Evolutionary conservation across 2,113 vertebrate species (phyloP), one percentile per base, ranked within the genome.

Genomic region (Cyanoderma ruficeps): DNA sequence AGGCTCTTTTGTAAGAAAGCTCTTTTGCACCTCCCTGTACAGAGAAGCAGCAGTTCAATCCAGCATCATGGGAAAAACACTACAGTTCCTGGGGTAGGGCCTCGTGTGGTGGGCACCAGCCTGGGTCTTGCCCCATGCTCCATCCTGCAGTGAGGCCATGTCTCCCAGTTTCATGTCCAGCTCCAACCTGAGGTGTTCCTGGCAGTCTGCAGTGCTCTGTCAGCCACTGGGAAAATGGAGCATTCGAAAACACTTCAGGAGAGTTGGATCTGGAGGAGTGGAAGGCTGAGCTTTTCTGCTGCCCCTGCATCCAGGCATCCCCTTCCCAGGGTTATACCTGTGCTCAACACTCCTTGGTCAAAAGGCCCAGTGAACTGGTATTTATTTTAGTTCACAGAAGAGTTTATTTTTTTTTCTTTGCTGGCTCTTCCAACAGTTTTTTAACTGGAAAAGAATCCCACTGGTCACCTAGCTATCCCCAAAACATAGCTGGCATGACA

Each of bases 301-400:
- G 33, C 39, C 30, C 4, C 33, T 33, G 50, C 0, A 3, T 16
- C 5, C 0, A 0, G 24, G 16, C 24, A 15, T 37, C 33, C 33
- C 2, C 57, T 30, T 63, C 47, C 39, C 76, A 14, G 59, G 25
- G 6, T 52, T 61, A 7, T n/a, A n/a, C 12, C 33, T 57, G 18
- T 53, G 42, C 55, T 46, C 24, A 67, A 0, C 30, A 41, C 37
- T 72, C 33, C 53, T 33, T 35, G 39, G 24, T 41, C 39, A 68
- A 42, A 90, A 83, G 63, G 42, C 42, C 37, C 50, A 63, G 27
- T 33, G 57, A 93, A 33, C 53, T n/a, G 39, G 21, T 69, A 23
- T 63, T 90, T 79, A 30, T 39, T 88, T 72, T 16, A 61, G 33
- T 46, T 92, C 37, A 46, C 23, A 49, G 60, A n/a, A 22, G 46